Evolutionary conservation across 2,888 invertebrate species (phyloP).

Genomic region (Sarcophaga caerulescens): DNA sequence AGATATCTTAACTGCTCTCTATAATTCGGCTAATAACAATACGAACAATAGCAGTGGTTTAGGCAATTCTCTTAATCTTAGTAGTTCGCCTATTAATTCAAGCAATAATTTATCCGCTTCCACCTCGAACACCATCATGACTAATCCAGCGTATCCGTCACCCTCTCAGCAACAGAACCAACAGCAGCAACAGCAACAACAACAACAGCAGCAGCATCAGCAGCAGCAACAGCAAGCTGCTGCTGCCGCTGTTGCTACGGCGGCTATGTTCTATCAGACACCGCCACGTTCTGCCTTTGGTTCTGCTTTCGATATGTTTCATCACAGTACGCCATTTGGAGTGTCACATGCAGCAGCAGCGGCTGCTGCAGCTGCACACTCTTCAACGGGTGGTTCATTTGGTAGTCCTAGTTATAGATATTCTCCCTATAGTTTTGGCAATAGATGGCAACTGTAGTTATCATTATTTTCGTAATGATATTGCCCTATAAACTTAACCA

Average conservation of each 20-base stretch:
- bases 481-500: slow-evolving; percentile 7
- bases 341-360: slow-evolving; percentile 77
- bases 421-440: slow-evolving; percentile 80
- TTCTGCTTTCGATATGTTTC: slow-evolving; percentile 81
- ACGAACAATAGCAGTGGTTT: slow-evolving; percentile 76
- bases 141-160: slow-evolving; percentile 62
- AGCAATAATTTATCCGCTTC: slow-evolving; percentile 54
- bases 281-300: slow-evolving; percentile 79
- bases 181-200: slow-evolving; percentile 69
- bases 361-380: slow-evolving; percentile 75
- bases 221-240: slow-evolving; percentile 74
- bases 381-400: slow-evolving; percentile 77
- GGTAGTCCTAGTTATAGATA: slow-evolving; percentile 81
- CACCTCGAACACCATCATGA: slow-evolving; percentile 57
- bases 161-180: slow-evolving; percentile 69
- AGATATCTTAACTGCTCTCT: slow-evolving; percentile 75
- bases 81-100: slow-evolving; percentile 78
- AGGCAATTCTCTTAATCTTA: slow-evolving; percentile 76
- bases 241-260: slow-evolving; percentile 78
- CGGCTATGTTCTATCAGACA: slow-evolving; percentile 80
- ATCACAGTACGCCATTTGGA: slow-evolving; percentile 81
- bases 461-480: background rate
- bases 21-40: slow-evolving; percentile 66
- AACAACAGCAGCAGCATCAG: slow-evolving; percentile 68
- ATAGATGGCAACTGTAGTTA: slow-evolving; percentile 80